Percentiles rank a stretch among this genome's conserved stretches.
phyloP scores from a whole-genome alignment of 2,113 vertebrate species.

The Enhydra lutris region DNA sequence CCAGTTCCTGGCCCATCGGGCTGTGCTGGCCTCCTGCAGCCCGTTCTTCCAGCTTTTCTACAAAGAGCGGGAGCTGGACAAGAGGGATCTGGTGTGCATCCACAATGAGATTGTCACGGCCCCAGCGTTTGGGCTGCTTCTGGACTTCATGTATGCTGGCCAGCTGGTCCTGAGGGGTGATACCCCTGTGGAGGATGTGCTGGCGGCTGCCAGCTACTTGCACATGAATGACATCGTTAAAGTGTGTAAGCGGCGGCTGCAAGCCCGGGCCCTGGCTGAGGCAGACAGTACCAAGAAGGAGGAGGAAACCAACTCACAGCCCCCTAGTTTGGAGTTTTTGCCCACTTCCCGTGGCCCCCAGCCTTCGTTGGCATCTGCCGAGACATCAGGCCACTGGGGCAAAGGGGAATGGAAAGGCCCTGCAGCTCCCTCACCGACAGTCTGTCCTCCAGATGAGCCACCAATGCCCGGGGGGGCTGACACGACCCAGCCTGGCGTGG shows the following conservation, averaged over 20 bases:
- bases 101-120: slow-evolving; percentile 95
- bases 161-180: slow-evolving; percentile 86
- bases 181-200: slow-evolving; percentile 92
- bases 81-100: slow-evolving; percentile 85
- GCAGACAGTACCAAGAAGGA: slow-evolving; percentile 95
- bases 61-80: slow-evolving; percentile 87
- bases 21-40: slow-evolving; percentile 93
- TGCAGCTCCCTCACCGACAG: slow-evolving; percentile 32
- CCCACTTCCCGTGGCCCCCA: slow-evolving; percentile 54
- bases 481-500: slow-evolving; percentile 94
- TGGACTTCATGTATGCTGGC: slow-evolving; percentile 96
- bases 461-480: slow-evolving; percentile 83
- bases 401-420: slow-evolving; percentile 65
- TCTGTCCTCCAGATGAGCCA: slow-evolving; percentile 26
- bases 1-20: slow-evolving; percentile 91
- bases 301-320: slow-evolving; percentile 75
- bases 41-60: slow-evolving; percentile 97
- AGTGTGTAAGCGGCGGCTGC: slow-evolving; percentile 92
- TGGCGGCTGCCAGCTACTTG: slow-evolving; percentile 95
- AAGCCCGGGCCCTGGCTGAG: slow-evolving; percentile 89
- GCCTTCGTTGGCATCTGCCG: slow-evolving; percentile 19
- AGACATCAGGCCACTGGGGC: slow-evolving; percentile 25
- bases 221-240: slow-evolving; percentile 98
- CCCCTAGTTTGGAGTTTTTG: slow-evolving; percentile 50
- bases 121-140: slow-evolving; percentile 90